Percentiles rank a stretch among this genome's conserved stretches.
Conservation (phyloP, 2,888 invertebrate genomes). For the Orthonychiurus folsomi region DNA sequence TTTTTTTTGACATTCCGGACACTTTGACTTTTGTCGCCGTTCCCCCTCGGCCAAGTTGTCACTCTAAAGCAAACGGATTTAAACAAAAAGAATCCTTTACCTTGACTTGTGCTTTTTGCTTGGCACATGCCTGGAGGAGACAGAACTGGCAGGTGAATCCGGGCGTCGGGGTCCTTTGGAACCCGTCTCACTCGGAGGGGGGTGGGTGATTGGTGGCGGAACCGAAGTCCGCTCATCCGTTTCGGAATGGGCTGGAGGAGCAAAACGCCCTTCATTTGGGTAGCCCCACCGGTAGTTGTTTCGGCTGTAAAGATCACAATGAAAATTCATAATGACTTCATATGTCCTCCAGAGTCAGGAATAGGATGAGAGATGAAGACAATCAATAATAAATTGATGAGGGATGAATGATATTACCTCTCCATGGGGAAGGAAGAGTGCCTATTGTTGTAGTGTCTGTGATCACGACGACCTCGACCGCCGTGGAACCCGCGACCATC, state of each 20-base stretch:
- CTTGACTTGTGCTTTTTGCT: conserved; percentile 40
- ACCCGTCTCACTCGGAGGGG: conserved; percentile 35
- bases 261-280: conserved; percentile 37
- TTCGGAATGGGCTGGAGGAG: conserved; percentile 38
- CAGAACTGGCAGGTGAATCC: conserved; percentile 39
- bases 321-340: no score
- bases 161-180: conserved; percentile 38
- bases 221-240: conserved; percentile 36
- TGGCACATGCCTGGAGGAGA: conserved; percentile 39
- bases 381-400: no score
- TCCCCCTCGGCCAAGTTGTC: background rate
- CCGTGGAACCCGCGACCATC: conserved; percentile 40
- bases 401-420: conserved; percentile 21
- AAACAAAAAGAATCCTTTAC: conserved; percentile 20
- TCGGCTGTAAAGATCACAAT: no score
- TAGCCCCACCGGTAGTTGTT: conserved; percentile 27
- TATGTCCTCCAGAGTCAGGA: no score
- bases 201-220: conserved; percentile 31
- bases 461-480: conserved; percentile 33
- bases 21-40: no score
- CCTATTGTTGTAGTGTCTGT: conserved; percentile 35
- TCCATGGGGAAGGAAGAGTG: conserved; percentile 35
- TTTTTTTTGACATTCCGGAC: no score
- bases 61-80: no score
- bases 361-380: no score